Conservation (phyloP, 2,888 invertebrate species). For the Actias luna region DNA sequence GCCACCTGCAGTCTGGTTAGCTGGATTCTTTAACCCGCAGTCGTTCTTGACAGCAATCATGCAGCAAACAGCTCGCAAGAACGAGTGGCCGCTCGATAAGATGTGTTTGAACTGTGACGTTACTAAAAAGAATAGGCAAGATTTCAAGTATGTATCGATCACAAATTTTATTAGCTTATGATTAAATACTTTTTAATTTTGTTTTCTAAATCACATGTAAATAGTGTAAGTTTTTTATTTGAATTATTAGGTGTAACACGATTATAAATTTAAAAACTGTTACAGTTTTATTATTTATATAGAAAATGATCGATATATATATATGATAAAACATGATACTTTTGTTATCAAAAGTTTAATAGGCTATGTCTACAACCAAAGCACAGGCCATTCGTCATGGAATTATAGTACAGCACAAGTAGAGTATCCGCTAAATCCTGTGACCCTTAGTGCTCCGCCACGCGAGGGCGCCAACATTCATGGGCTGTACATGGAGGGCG, state of each 20-base stretch:
- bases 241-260: too few species aligned
- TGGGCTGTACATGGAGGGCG: slow-evolving; percentile 96
- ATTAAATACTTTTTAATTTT: not conserved
- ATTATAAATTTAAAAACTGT: too few species aligned
- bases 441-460: slow-evolving; percentile 84
- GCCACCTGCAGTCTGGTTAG: slow-evolving; percentile 95
- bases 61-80: slow-evolving; percentile 97
- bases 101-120: slow-evolving; percentile 98
- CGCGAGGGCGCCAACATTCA: slow-evolving; percentile 95
- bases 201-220: too few species aligned
- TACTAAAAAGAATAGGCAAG: slow-evolving; percentile 92
- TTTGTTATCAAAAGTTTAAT: too few species aligned
- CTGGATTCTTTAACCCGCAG: slow-evolving; percentile 98
- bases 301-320: too few species aligned
- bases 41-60: slow-evolving; percentile 98
- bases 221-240: too few species aligned
- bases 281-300: too few species aligned
- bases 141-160: slow-evolving; percentile 84
- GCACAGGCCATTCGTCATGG: too few species aligned
- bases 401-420: not conserved
- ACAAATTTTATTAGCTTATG: not conserved
- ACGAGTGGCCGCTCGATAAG: slow-evolving; percentile 97
- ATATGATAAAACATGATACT: too few species aligned
- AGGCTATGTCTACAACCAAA: too few species aligned
- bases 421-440: not conserved